These are phyloP conservation scores for Drosophila obscura DNA, from an alignment of 1,140 invertebrate species.

Conservation along the genomic window DNA sequence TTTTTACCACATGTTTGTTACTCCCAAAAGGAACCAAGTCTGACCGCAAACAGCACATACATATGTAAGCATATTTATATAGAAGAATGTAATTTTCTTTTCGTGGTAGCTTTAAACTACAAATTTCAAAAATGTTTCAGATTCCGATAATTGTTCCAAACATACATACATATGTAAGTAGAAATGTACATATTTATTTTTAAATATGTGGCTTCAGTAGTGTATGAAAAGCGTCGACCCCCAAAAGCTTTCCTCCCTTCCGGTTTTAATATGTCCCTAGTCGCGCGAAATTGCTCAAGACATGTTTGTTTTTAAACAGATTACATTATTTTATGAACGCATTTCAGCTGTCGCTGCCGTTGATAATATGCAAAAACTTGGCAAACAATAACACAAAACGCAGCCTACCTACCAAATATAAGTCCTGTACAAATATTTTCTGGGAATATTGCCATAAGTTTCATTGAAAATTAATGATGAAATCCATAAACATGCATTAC, in stretches of 20 bases:
- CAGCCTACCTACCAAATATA: slow-evolving; percentile 32
- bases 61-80: no score
- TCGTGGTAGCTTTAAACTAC: no score
- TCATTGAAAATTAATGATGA: slow-evolving; percentile 81
- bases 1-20: no score
- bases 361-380: slow-evolving; percentile 82
- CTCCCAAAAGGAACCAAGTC: no score
- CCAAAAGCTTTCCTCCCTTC: not conserved
- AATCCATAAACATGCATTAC: slow-evolving; percentile 78
- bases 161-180: no score
- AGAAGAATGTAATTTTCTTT: no score
- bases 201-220: not conserved
- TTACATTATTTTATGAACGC: slow-evolving; percentile 82
- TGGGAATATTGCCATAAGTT: slow-evolving; percentile 80
- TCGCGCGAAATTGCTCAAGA: slow-evolving; percentile 78
- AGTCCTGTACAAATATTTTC: slow-evolving; percentile 71
- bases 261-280: slow-evolving; percentile 80
- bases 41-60: no score
- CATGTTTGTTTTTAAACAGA: slow-evolving; percentile 82
- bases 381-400: slow-evolving; percentile 77
- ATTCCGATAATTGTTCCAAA: no score
- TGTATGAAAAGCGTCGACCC: slow-evolving; percentile 19
- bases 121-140: no score
- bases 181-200: no score
- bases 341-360: slow-evolving; percentile 56